Base-by-base conservation (phyloP, 2,888 invertebrate species). In the Tiphia femorata region DNA sequence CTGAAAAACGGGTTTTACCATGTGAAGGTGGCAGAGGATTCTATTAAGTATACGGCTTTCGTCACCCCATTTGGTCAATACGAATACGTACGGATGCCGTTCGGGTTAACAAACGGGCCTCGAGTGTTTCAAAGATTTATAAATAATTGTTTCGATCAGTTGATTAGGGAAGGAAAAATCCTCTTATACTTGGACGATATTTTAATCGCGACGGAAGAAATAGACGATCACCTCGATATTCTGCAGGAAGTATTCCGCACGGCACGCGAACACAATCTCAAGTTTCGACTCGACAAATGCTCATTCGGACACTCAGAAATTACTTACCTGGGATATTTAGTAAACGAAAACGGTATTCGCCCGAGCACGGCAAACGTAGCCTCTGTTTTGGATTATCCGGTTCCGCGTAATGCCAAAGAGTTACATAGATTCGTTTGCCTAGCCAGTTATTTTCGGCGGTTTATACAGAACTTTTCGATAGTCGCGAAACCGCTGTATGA, bases 81-180 rank as follows among this genome's bases (percentile, higher is more conserved):
- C 7, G 27, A 42, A n/a, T 42, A 16, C 12, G 3, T 8, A 4
- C 8, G 23, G 8, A 42, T 42, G 42, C 67, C 69, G 16, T 80
- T 76, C 37, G 76, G 74, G 5, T 56, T 77, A 7, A 44, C 60
- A 1, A 76, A 75, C 37, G 72, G 73, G 1, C 66, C 72, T 2
- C 12, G 12, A 4, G 14, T 12, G 8, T 38, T 38, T n/a, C 14
- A 10, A 12, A 2, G 38, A 5, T 19, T 38, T 16, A 14, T 38
- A 2, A 16, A 20, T 19, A n/a, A 10, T 3, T 8, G n/a, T 5
- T 38, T 38, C 12, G 38, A 20, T 12, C 56, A 44, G 2, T 51
- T 70, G 29, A 55, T 48, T 17, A 51, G 51, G 23, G 12, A 21
- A 1, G 29, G 27, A 1, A 7, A 25, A 10, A 19, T 19, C 1